Evolutionary conservation across 1,140 invertebrate genomes (phyloP).

Genomic region (Conopomorpha cramerella): DNA sequence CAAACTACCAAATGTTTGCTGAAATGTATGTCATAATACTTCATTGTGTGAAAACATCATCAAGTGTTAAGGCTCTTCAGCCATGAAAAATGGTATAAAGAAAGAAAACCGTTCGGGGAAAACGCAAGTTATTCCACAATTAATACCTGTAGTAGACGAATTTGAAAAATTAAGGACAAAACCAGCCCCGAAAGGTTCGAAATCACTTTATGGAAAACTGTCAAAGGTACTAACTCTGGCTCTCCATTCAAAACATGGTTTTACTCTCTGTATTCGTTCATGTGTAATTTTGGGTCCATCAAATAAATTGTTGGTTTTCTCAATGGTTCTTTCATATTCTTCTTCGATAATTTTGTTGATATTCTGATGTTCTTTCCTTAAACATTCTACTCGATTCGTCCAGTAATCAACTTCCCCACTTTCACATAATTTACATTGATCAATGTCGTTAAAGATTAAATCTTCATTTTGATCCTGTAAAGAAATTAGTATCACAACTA

Average conservation of each 20-base stretch:
- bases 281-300: slow-evolving; percentile 17
- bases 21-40: no score
- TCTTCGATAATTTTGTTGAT: slow-evolving; percentile 42
- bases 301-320: slow-evolving; percentile 22
- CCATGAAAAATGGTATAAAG: no score
- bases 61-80: no score
- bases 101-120: no score
- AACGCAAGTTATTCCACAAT: no score
- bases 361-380: slow-evolving; percentile 36
- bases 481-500: not conserved
- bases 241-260: slow-evolving; percentile 35
- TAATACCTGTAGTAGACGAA: no score
- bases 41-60: no score
- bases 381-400: slow-evolving; percentile 29
- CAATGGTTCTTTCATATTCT: slow-evolving; percentile 34
- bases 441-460: slow-evolving; percentile 15
- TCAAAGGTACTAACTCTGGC: slow-evolving; percentile 29
- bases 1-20: no score
- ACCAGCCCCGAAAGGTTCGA: no score
- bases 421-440: slow-evolving; percentile 12
- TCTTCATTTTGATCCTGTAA: slow-evolving; percentile 20
- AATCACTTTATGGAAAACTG: no score
- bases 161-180: no score
- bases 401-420: slow-evolving; percentile 31
- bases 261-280: slow-evolving; percentile 31